Conservation (phyloP, 2,113 vertebrate species). For the Falco punctatus region DNA sequence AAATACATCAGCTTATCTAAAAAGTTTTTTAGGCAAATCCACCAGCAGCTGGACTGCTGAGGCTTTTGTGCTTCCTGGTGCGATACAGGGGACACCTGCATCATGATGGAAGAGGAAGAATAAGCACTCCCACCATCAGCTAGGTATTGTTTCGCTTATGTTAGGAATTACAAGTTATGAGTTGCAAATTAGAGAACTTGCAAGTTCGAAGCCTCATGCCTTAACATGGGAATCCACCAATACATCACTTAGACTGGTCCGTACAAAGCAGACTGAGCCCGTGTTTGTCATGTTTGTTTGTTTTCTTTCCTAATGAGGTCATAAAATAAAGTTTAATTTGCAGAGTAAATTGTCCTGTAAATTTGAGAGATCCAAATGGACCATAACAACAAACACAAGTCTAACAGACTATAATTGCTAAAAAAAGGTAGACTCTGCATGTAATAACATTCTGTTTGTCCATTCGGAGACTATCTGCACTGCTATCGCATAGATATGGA, state of each 20-base stretch:
- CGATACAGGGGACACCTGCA: background rate
- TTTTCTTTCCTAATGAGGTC: background rate
- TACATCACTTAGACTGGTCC: background rate
- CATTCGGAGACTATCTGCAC: background rate
- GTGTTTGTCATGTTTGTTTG: background rate
- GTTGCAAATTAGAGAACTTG: background rate
- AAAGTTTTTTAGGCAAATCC: background rate
- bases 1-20: background rate
- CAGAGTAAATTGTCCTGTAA: background rate
- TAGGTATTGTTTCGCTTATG: background rate
- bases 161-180: background rate
- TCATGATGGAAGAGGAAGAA: background rate
- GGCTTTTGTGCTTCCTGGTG: fast-evolving
- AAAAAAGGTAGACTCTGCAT: background rate
- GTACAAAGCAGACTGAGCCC: background rate
- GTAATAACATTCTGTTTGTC: background rate
- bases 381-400: background rate
- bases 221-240: background rate
- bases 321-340: background rate
- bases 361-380: background rate
- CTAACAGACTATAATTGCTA: background rate
- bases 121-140: background rate
- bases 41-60: background rate
- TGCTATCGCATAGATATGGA: background rate
- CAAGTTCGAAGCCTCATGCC: background rate